A percentile compares a stretch with the other conserved stretches of the same genome.
These are phyloP conservation scores for Drosophila recens DNA, from an alignment of 2,888 invertebrate genomes.

Conservation along the genomic window DNA sequence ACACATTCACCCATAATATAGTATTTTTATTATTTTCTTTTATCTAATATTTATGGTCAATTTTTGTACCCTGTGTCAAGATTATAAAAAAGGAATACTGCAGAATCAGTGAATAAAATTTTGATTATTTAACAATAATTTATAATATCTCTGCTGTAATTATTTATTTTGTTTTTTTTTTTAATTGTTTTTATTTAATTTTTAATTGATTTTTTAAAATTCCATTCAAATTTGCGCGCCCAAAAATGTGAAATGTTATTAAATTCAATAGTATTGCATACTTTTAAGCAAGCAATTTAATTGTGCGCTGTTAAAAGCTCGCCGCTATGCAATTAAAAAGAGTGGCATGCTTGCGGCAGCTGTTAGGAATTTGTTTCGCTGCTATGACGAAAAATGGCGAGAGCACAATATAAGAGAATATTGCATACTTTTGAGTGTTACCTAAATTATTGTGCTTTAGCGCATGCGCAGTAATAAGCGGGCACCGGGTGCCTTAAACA, in stretches of 20 bases:
- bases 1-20: conserved; percentile 2
- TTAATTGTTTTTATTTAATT: too few species aligned
- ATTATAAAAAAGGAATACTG: neutral
- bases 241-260: too few species aligned
- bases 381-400: neutral
- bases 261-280: too few species aligned
- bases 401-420: neutral
- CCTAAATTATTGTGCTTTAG: neutral
- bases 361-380: neutral
- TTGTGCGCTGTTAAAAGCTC: too few species aligned
- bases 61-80: neutral
- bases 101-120: neutral
- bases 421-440: conserved; percentile 9
- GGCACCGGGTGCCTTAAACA: conserved; percentile 28
- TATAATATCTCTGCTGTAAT: too few species aligned
- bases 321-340: neutral
- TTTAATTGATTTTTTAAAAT: too few species aligned
- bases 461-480: conserved; percentile 29
- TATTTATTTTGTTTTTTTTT: too few species aligned
- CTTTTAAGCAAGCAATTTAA: too few species aligned
- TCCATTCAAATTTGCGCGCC: too few species aligned
- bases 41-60: conserved; percentile 2
- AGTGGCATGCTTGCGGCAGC: conserved; percentile 13
- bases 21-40: neutral
- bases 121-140: too few species aligned